phyloP scores from a whole-genome alignment of 1,140 invertebrate species.

The Heterodera schachtii region DNA sequence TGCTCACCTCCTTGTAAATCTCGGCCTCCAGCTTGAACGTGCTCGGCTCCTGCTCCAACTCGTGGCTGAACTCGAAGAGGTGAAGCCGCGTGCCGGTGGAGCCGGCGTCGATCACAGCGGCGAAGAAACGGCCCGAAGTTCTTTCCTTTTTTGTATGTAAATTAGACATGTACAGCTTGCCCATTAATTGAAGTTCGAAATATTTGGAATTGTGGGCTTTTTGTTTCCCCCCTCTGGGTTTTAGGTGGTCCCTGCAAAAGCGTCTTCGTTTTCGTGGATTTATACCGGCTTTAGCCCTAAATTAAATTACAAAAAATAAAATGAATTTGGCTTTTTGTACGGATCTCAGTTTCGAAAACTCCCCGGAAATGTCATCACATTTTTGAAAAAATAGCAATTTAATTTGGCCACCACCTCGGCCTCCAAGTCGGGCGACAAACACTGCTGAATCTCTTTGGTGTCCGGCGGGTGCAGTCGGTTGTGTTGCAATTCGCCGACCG shows the following conservation, averaged over 20 bases:
- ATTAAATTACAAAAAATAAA: too few species aligned
- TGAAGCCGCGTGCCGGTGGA: constrained; percentile 89
- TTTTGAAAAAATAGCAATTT: constrained; percentile 1
- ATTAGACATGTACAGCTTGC: too few species aligned
- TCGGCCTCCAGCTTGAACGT: constrained; percentile 78
- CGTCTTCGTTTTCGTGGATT: too few species aligned
- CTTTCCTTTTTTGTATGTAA: constrained; percentile 46
- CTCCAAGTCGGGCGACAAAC: constrained; percentile 51
- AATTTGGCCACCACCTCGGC: constrained; percentile 42
- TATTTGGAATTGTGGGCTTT: too few species aligned
- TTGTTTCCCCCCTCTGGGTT: too few species aligned
- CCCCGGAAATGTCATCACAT: neutral
- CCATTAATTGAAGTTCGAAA: too few species aligned
- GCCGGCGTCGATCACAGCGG: constrained; percentile 92
- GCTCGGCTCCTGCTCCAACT: constrained; percentile 69
- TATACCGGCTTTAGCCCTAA: too few species aligned
- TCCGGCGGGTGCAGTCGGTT: constrained; percentile 28
- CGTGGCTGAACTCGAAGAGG: constrained; percentile 78
- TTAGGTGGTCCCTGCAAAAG: too few species aligned
- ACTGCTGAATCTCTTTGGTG: constrained; percentile 50
- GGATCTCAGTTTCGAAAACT: neutral
- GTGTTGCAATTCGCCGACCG: neutral
- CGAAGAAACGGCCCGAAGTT: constrained; percentile 72
- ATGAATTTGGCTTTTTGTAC: neutral
- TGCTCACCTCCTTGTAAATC: constrained; percentile 75